Evolutionary conservation across 2,113 vertebrate species (phyloP), one percentile per base, ranked within the genome.

Genomic region (Emberiza fucata): DNA sequence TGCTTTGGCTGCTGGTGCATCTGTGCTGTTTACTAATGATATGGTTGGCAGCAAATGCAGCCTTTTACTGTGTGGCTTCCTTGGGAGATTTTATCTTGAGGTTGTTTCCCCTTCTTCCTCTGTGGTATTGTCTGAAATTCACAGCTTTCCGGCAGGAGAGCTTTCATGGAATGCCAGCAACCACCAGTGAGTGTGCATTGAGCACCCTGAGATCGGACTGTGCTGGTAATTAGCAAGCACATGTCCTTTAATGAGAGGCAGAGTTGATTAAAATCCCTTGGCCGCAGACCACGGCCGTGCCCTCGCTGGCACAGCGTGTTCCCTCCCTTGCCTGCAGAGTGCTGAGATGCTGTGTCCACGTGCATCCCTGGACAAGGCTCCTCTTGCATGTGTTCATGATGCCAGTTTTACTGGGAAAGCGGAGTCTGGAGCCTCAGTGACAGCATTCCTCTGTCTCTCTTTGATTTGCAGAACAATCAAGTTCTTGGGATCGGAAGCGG

Each of bases 401-500:
- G 9, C 47, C 4, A 17, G 3, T 37, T 65, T 37, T 17, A 0
- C 31, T 2, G 14, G 70, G 39, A 28, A 51, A 45, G 64, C 1
- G 4, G 81, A 53, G 1, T 16, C 50, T 47, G 39, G 7, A 70
- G 59, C 33, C 42, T 53, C 60, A 27, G 16, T 95, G 70, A 95
- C 63, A 51, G 42, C 78, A 50, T 64, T 84, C 12, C n/a, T 79
- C 13, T 70, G 17, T 78, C n/a, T 83, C 20, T 88, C 59, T 82
- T 50, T 96, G 81, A 56, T 91, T 94, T 90, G 10, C 91, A 99
- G 99, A 98, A 99, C 96, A 99, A 99, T 94, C 99, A 99, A 97
- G 98, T 98, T 57, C 98, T 99, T 11, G 99, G 99, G 64, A 99
- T 99, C 12, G 99, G 99, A 82, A 99, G 99, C 2, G 99, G 99